Evolutionary conservation across 2,888 invertebrate species (phyloP), one percentile per base, ranked within the genome.

Genomic region (Platycheirus rosarum): DNA sequence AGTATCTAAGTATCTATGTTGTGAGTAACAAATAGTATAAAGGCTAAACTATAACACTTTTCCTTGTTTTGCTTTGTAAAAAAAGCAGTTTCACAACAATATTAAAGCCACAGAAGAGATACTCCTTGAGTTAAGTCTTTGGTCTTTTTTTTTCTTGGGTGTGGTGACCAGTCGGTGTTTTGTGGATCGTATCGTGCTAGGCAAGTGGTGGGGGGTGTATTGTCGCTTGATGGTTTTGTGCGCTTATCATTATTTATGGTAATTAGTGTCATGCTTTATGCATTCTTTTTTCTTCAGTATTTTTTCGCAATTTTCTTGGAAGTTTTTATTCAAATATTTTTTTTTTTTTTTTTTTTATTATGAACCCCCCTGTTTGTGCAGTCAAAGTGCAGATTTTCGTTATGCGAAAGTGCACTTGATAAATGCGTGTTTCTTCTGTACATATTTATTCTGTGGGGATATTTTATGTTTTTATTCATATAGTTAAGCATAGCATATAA

Each of bases 221-320:
- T 66, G 73, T 68, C 78, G 73, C 62, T 66, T 40, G 49, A 68
- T 74, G 55, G 73, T 66, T 44, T 29, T 44, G 53, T 68, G n/a
- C 16, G 69, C 79, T 80, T 76, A 76, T 80, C 80, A 80, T 76
- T 76, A 80, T 80, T 80, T 80, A 76, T 76, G 53, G 53, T 76
- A 66, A 80, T 80, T 76, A 80, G 53, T 70, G 76, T 76, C 75
- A 80, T 65, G 80, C 40, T 42, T 53, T 65, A 48, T 49, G 48
- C 42, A 60, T 69, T 66, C 26, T 49, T 42, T 53, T 68, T 68
- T 2, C 37, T 32, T 26, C 14, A 3, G 8, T 32, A 32, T 32
- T 14, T 32, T 40, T 26, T 20, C 26, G 23, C 44, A 62, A 35
- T 44, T 49, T 57, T 32, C 26, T 9, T 57, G 1, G n/a, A n/a